A percentile compares a stretch with the other conserved stretches of the same genome.
Evolutionary conservation across 2,888 invertebrate genomes (phyloP).

Genomic region (Brenthis ino): DNA sequence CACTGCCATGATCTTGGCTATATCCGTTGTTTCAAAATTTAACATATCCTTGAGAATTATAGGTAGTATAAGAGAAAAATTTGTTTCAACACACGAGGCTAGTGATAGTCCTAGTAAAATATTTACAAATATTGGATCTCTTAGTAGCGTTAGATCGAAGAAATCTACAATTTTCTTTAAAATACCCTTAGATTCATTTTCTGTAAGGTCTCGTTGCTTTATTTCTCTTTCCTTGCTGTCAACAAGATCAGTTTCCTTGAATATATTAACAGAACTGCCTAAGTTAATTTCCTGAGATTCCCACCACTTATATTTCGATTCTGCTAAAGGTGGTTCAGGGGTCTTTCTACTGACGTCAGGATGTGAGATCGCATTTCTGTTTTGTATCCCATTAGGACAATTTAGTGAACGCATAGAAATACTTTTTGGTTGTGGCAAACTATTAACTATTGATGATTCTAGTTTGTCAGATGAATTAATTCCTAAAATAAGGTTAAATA

Average conservation of each 20-base stretch:
- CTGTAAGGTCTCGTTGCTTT: conserved; percentile 47
- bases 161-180: conserved; percentile 70
- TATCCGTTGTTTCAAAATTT: conserved; percentile 79
- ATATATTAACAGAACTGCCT: conserved; percentile 83
- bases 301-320: conserved; percentile 79
- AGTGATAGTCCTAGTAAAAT: conserved; percentile 86
- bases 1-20: conserved; percentile 84
- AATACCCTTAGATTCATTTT: conserved; percentile 50
- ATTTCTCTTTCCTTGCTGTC: conserved; percentile 43
- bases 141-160: conserved; percentile 85
- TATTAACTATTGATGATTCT: conserved; percentile 53
- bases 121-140: conserved; percentile 85
- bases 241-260: conserved; percentile 61
- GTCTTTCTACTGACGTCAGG: conserved; percentile 65
- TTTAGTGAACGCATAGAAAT: conserved; percentile 67
- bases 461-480: conserved; percentile 48
- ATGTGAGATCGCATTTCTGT: conserved; percentile 69
- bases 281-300: conserved; percentile 82
- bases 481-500: neutral
- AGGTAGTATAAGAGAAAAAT: conserved; percentile 85
- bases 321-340: conserved; percentile 52
- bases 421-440: conserved; percentile 57
- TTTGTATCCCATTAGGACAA: conserved; percentile 55
- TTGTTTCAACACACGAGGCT: conserved; percentile 86
- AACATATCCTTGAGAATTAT: conserved; percentile 85